Evolutionary conservation across 2,888 invertebrate species (phyloP).

Genomic region (Ophraella communa): DNA sequence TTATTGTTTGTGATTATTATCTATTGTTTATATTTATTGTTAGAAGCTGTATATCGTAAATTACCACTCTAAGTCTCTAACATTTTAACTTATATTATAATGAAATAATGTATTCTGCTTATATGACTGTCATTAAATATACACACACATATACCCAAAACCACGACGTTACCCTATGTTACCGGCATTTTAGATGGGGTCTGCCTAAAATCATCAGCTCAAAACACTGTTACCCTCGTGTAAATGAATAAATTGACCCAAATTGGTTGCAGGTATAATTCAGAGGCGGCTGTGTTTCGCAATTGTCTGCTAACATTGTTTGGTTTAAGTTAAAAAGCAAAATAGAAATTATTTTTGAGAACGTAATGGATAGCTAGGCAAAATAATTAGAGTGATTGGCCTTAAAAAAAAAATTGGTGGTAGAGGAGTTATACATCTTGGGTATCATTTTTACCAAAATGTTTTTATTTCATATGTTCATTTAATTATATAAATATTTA

Average conservation of each 20-base stretch:
- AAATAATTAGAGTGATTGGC: too few species aligned
- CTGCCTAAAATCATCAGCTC: conserved; percentile 21
- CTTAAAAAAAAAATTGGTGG: too few species aligned
- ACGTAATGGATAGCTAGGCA: too few species aligned
- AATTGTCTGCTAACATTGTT: not conserved
- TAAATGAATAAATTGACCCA: conserved; percentile 25
- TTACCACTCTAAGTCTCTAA: not conserved
- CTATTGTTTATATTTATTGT: too few species aligned
- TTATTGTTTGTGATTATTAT: too few species aligned
- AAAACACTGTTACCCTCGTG: conserved; percentile 22
- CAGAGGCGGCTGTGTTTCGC: not conserved
- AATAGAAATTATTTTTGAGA: too few species aligned
- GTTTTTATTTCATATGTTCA: too few species aligned
- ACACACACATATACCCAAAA: conserved; percentile 1
- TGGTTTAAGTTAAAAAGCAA: not conserved
- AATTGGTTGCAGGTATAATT: conserved; percentile 17
- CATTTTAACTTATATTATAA: not conserved
- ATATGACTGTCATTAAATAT: conserved; percentile 12
- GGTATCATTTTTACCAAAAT: too few species aligned
- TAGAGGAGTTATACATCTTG: too few species aligned
- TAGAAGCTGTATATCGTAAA: not conserved
- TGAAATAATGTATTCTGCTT: not conserved
- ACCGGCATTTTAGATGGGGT: conserved; percentile 18
- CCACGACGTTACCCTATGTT: conserved; percentile 4
- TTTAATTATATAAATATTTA: too few species aligned